Base-by-base conservation (phyloP, 2,797 vertebrate species). In the Poecilia gillii region DNA sequence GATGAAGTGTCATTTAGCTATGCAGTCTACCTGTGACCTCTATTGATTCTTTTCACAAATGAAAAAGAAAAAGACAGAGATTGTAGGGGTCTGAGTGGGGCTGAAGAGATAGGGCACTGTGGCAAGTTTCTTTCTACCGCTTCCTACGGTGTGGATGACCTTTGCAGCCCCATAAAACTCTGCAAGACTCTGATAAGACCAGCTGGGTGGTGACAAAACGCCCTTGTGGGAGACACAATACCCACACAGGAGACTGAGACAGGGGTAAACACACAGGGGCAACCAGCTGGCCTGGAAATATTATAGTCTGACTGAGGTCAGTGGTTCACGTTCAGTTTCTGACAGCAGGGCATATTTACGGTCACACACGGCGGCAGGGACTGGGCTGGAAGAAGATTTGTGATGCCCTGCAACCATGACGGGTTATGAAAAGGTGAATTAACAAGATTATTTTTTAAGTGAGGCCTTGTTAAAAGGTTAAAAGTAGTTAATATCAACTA, bases 141-240 rank as follows among this genome's bases (percentile, higher is more conserved):
- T 91, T 92, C 93, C 93, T 94, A 93, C 84, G 86, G 93, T 79
- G 91, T 49, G 91, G 94, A 91, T 92, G 95, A 95, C 95, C 95
- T 96, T 95, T 92, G 78, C 45, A 84, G 83, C 51, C 36, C 77
- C 82, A 85, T 80, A 43, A 41, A 90, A 87, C 90, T 88, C 88
- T 85, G 87, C 83, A 74, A 89, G 86, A 85, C 89, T 92, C 85
- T 91, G 93, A 93, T 94, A 92, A 85, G 84, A 85, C 83, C 91
- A 91, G 87, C 92, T 94, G 90, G 84, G 80, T 91, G 81, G 85
- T 93, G 92, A 91, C 88, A 90, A 89, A 90, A 88, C 80, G 83
- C 86, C 77, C 87, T 92, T 86, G 87, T 87, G 84, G 81, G 78
- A 78, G 81, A 89, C 83, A 91, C 79, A 84, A 88, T 84, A 82